These are phyloP conservation scores for Drosophila rubida DNA, from an alignment of 2,888 invertebrate species.

Conservation along the genomic window DNA sequence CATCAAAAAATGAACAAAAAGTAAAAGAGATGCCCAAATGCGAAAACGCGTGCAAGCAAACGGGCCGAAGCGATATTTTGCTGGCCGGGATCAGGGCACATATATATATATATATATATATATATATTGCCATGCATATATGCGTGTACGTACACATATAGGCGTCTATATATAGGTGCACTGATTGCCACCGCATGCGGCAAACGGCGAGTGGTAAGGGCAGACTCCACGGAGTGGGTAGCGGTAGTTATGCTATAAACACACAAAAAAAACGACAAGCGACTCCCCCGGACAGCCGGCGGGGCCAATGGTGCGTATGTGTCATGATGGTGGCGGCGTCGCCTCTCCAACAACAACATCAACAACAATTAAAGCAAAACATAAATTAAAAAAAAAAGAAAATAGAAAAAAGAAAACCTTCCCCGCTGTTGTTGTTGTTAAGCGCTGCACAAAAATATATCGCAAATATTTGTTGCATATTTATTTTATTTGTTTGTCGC, in stretches of 20 bases:
- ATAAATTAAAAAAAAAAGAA: conserved; percentile 69
- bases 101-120: conserved; percentile 2
- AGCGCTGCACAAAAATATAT: conserved; percentile 59
- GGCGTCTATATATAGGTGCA: conserved; percentile 65
- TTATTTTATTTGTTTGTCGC: conserved; percentile 49
- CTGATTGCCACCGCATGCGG: conserved; percentile 64
- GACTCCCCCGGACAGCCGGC: conserved; percentile 55
- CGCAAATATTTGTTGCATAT: conserved; percentile 56
- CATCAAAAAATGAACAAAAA: conserved; percentile 77
- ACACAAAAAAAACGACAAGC: conserved; percentile 38
- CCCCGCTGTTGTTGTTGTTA: conserved; percentile 48
- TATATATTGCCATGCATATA: conserved; percentile 20
- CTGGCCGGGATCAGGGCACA: conserved; percentile 63
- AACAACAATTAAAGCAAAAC: conserved; percentile 32
- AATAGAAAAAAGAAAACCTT: conserved; percentile 64
- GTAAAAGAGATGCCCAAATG: conserved; percentile 79
- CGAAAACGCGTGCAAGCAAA: conserved; percentile 75
- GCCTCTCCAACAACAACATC: conserved; percentile 21
- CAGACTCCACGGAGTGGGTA: background rate
- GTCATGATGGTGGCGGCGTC: conserved; percentile 60
- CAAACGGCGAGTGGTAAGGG: conserved; percentile 23
- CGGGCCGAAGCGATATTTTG: conserved; percentile 76
- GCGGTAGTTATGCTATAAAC: conserved; percentile 23
- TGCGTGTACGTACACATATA: background rate
- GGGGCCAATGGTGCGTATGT: conserved; percentile 76